A percentile compares a stretch with the other conserved stretches of the same genome.
Evolutionary conservation across 2,797 vertebrate species (phyloP).

Genomic region (Podarcis siculus): DNA sequence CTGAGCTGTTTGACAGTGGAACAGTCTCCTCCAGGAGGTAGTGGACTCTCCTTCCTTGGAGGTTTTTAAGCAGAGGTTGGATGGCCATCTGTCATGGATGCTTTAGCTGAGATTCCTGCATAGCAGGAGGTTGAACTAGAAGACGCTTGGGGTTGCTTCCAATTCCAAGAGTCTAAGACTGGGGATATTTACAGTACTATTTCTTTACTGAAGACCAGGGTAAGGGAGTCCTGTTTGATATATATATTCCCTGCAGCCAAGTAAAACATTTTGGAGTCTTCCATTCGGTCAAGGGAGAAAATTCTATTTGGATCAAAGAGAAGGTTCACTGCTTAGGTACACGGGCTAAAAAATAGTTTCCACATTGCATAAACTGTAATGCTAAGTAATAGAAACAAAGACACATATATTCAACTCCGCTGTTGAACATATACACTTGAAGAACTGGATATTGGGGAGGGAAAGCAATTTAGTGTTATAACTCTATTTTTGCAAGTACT

Average conservation of each 20-base stretch:
- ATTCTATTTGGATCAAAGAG: conserved; percentile 72
- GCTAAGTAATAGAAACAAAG: conserved; percentile 60
- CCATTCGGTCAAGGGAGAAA: conserved; percentile 67
- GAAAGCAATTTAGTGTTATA: neutral
- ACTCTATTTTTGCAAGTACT: conserved; percentile 13
- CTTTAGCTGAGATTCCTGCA: too few species aligned
- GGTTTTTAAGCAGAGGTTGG: too few species aligned
- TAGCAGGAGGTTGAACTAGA: too few species aligned
- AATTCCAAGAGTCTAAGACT: neutral
- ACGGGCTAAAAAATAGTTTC: conserved; percentile 71
- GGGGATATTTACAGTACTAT: neutral
- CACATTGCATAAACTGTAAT: conserved; percentile 67
- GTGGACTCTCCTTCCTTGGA: too few species aligned
- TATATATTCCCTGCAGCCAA: conserved; percentile 60
- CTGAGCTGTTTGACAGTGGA: too few species aligned
- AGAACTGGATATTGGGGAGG: conserved; percentile 24
- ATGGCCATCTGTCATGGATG: too few species aligned
- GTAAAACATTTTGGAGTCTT: conserved; percentile 60
- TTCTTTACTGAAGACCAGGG: conserved; percentile 7
- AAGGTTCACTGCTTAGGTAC: conserved; percentile 64
- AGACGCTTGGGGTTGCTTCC: too few species aligned
- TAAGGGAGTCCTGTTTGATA: conserved; percentile 58
- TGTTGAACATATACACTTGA: conserved; percentile 52
- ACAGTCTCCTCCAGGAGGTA: too few species aligned
- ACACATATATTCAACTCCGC: conserved; percentile 63